These are phyloP conservation scores for Dolichoris vasculosae DNA, from an alignment of 1,140 invertebrate species.

Conservation along the genomic window DNA sequence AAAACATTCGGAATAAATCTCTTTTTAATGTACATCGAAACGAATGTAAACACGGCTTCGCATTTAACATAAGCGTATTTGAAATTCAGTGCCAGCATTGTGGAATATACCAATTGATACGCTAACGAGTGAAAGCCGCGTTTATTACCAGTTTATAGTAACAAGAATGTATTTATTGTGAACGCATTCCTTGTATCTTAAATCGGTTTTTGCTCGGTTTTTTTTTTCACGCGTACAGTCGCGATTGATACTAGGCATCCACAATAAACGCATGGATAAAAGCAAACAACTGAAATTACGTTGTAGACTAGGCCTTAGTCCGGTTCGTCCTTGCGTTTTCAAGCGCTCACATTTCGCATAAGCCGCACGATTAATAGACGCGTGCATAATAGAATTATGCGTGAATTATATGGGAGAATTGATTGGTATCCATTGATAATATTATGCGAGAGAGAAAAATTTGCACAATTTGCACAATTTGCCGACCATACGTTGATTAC, in stretches of 20 bases:
- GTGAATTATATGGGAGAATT: slow-evolving; percentile 10
- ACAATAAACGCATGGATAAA: not conserved
- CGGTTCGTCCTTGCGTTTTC: slow-evolving; percentile 22
- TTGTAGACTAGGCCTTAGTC: not conserved
- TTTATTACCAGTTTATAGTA: not conserved
- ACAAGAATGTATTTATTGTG: not conserved
- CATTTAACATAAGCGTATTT: no score
- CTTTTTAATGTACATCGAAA: not conserved
- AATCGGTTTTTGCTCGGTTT: not conserved
- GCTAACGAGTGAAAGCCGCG: not conserved
- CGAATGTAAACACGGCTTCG: not conserved
- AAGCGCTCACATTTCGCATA: not conserved
- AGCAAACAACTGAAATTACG: not conserved
- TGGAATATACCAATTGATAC: not conserved
- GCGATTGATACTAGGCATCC: not conserved
- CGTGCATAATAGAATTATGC: slow-evolving; percentile 8
- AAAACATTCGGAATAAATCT: not conserved
- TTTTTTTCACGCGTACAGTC: not conserved
- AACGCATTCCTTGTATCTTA: not conserved
- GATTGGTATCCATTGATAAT: not conserved
- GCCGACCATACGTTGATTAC: not conserved
- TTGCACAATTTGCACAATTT: not conserved
- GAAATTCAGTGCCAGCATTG: not conserved
- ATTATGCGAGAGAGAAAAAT: not conserved
- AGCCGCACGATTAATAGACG: not conserved